These are phyloP conservation scores for Microctenopoma lineatum DNA, from an alignment of 2,797 vertebrate genomes.

Conservation along the genomic window DNA sequence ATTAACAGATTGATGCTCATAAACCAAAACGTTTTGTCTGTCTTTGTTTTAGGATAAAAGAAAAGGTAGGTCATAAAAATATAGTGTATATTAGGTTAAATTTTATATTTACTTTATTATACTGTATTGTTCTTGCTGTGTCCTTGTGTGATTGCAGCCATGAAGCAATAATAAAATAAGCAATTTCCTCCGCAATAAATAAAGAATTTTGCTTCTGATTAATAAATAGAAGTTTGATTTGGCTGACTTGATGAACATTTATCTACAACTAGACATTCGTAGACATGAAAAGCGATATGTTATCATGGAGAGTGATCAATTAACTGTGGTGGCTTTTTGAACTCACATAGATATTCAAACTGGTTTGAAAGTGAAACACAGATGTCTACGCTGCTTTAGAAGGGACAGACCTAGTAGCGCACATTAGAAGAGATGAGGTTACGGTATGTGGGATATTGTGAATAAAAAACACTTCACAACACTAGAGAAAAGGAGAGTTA, in stretches of 20 bases:
- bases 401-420: background rate
- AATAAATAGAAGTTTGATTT: no score
- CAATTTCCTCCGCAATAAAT: no score
- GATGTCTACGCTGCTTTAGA: background rate
- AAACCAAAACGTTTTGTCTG: background rate
- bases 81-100: background rate
- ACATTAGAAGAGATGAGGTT: constrained; percentile 5
- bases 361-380: background rate
- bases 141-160: no score
- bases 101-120: no score
- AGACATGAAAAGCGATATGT: constrained; percentile 1
- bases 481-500: constrained; percentile 8
- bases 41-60: background rate
- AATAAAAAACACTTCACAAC: constrained; percentile 1
- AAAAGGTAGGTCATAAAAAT: background rate
- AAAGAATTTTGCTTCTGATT: no score
- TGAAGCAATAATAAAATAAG: no score
- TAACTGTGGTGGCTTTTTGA: background rate
- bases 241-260: background rate
- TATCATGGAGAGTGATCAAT: constrained; percentile 14
- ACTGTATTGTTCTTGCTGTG: no score
- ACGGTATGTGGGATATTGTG: background rate
- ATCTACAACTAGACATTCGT: background rate
- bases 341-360: background rate
- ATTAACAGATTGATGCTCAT: background rate